Conservation (phyloP, 2,888 invertebrate species). For the Torymus texanus region DNA sequence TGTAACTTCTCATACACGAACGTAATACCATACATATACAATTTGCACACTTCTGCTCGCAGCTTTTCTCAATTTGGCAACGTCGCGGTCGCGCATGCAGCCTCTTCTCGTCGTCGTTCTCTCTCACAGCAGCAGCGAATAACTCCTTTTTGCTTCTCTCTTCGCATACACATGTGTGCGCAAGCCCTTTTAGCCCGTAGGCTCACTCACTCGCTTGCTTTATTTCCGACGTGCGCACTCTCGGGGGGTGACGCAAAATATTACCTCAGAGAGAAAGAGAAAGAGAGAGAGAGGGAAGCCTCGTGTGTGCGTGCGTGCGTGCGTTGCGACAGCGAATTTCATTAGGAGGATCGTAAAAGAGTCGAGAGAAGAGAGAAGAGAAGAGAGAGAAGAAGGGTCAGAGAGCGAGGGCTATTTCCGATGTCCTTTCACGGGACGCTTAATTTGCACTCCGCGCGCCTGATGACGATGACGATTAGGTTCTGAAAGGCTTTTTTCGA, state of each 20-base stretch:
- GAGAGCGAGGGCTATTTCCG: constrained; percentile 36
- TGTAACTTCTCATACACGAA: too few relatives aligned
- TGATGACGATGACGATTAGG: constrained; percentile 24
- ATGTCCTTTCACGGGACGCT: constrained; percentile 33
- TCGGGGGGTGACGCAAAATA: constrained; percentile 45
- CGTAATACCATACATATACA: too few relatives aligned
- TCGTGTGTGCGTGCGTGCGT: neutral
- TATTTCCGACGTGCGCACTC: constrained; percentile 48
- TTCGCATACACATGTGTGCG: constrained; percentile 10
- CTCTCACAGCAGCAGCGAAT: neutral
- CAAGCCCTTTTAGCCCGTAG: neutral
- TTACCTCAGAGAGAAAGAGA: constrained; percentile 32
- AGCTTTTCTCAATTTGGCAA: constrained; percentile 41
- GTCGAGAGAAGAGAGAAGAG: neutral
- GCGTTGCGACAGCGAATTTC: constrained; percentile 34
- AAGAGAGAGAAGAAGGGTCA: constrained; percentile 20
- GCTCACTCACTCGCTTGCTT: constrained; percentile 23
- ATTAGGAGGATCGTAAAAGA: constrained; percentile 45
- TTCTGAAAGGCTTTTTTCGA: constrained; percentile 8
- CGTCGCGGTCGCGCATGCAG: constrained; percentile 20
- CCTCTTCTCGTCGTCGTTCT: constrained; percentile 14
- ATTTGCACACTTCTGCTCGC: neutral
- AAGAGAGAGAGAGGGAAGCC: neutral
- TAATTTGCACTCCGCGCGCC: constrained; percentile 27
- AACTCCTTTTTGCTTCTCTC: neutral